Base-by-base conservation (phyloP, 2,888 invertebrate genomes). In the Andricus curvator region DNA sequence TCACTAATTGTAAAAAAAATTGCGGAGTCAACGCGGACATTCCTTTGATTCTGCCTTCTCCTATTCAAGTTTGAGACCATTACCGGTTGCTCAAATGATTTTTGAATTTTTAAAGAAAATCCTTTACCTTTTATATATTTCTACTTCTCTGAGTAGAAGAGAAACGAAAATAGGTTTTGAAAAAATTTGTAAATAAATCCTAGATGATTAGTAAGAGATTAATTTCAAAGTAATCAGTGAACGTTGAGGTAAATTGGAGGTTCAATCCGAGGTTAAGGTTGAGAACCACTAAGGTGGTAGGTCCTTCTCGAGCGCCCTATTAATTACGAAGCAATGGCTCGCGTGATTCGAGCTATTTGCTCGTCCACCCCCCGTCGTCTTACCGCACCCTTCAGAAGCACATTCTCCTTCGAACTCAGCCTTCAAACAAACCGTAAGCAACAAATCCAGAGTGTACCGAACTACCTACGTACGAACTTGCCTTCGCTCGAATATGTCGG, bases 301-400 rank as follows among this genome's bases (percentile, higher is more conserved):
- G 82, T 85, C 84, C 84, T 84, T 86, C 83, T 87, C 88, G 85
- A 86, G 86, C 86, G 83, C 85, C 85, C 87, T 88, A 90, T 89
- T 90, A 91, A 91, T 90, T 89, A 91, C 88, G 87, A 86, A 85
- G 85, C 86, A 87, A 85, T 86, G 84, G 87, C 84, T 90, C 86
- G 89, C 89, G 89, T 89, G 90, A 89, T 87, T 86, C 87, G 80
- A 86, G 87, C 88, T 89, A 89, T 89, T 89, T 86, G 80, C 88
- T 85, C 87, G 82, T 84, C 83, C 74, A 78, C 80, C 80, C 80
- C 83, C 79, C 64, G 66, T 66, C 80, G 82, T 85, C 85, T 85
- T 81, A 74, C 78, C 78, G 70, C 82, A 81, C 81, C 82, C 77
- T 80, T 79, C 81, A 76, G 80, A 76, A 80, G 78, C 79, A 76